Base-by-base conservation (phyloP, 2,888 invertebrate genomes). In the Cryptocephalus moraei region DNA sequence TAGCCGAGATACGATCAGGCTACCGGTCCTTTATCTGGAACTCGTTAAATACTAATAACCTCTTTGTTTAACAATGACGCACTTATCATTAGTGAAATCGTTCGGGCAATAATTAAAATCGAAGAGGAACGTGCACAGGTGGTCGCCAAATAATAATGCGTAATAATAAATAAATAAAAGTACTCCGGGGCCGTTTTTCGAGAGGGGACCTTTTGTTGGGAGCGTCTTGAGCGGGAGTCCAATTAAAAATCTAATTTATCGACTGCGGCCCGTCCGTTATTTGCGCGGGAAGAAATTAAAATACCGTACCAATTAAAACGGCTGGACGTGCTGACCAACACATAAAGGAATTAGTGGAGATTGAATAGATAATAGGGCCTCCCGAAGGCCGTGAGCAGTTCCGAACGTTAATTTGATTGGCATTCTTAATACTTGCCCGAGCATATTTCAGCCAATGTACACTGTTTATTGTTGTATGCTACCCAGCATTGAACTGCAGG, bases 21-120 rank as follows among this genome's bases (percentile, higher is more conserved):
- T 60, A 61, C 58, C 59, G 60, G 59, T 59, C 56, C 59, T 57
- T 57, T 56, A 49, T 58, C 54, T 54, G 49, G 51, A 58, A 59
- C 58, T 60, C 56, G 58, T 61, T 61, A 59, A 59, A 58, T 55
- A 56, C 60, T 58, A 61, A 61, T 62, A 62, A 59, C 55, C 55
- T 58, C 52, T 57, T 62, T 61, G 59, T 61, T 57, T 54, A 50
- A 52, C 49, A 47, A 53, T 54, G 53, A 53, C 50, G 52, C 44
- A 42, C 49, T 48, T 54, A 58, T 58, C 55, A 52, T 50, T 49
- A 52, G 46, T 43, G 44, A 51, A 55, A 58, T 55, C 53, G 49
- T 43, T 43, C 36, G 36, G 52, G 50, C 36, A 36, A 36, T 36
- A 36, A 36, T 45, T 45, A 49, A 52, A 45, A 41, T 39, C 43